These are phyloP conservation scores for Lepidothrix coronata DNA, from an alignment of 2,113 vertebrate genomes.

Conservation along the genomic window DNA sequence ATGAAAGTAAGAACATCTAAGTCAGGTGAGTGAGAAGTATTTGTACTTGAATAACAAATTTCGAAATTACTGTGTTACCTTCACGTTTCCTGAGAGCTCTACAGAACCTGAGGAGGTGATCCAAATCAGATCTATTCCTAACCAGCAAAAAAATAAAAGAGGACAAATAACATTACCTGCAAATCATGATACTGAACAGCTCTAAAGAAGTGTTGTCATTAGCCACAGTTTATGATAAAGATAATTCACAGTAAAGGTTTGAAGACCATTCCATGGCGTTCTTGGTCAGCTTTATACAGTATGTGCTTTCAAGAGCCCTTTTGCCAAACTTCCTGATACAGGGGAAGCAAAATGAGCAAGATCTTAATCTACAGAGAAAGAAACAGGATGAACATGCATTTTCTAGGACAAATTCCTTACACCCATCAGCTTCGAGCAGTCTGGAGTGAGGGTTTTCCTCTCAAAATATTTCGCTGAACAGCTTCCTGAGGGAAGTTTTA, in stretches of 20 bases:
- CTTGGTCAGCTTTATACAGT: background rate
- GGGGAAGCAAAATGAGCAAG: background rate
- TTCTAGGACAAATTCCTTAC: background rate
- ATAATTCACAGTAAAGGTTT: background rate
- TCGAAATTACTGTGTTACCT: rapidly evolving
- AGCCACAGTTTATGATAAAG: background rate
- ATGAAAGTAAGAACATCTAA: background rate
- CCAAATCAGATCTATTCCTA: background rate
- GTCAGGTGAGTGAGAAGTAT: background rate
- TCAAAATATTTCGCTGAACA: background rate
- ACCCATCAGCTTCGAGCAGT: background rate
- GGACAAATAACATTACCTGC: background rate
- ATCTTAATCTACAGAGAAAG: background rate
- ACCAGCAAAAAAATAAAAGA: background rate
- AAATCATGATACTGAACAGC: background rate
- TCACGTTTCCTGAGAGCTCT: background rate
- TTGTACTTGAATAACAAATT: background rate
- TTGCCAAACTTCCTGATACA: background rate
- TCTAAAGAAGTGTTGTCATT: background rate
- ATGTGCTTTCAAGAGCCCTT: background rate
- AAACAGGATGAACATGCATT: background rate
- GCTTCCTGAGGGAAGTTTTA: background rate
- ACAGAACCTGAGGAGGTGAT: background rate
- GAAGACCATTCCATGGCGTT: background rate
- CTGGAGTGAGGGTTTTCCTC: background rate